Conservation (phyloP, 2,888 invertebrate genomes). For the Matsumyia berberina region DNA sequence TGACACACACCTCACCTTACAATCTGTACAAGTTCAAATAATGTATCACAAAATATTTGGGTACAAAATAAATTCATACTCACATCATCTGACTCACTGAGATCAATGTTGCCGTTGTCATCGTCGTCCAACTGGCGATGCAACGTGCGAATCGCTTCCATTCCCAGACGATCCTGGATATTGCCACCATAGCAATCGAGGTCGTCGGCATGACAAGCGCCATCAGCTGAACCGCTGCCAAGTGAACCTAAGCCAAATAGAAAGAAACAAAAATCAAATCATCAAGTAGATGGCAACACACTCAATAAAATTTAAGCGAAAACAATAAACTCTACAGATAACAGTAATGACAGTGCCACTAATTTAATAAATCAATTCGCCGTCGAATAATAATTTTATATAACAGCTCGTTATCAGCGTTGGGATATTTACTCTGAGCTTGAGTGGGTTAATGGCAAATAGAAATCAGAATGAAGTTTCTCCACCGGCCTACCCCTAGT, state of each 20-base stretch:
- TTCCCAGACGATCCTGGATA: conserved; percentile 92
- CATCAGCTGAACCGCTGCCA: conserved; percentile 82
- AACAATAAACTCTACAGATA: conserved; percentile 39
- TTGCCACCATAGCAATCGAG: conserved; percentile 89
- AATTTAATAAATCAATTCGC: conserved; percentile 45
- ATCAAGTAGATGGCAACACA: conserved; percentile 16
- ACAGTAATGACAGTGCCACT: conserved; percentile 25
- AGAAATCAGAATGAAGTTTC: conserved; percentile 13
- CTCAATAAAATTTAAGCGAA: conserved; percentile 8
- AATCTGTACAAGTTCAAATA: conserved; percentile 47
- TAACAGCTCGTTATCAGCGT: conserved; percentile 36
- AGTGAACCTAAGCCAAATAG: conserved; percentile 79
- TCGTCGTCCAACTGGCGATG: conserved; percentile 99
- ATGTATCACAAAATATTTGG: conserved; percentile 27
- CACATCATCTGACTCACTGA: conserved; percentile 98
- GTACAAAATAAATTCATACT: conserved; percentile 82
- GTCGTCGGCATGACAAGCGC: conserved; percentile 86
- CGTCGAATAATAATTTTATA: conserved; percentile 29
- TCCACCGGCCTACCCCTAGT: neutral
- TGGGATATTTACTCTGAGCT: conserved; percentile 7
- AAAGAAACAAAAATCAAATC: conserved; percentile 32
- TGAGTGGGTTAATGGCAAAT: conserved; percentile 19
- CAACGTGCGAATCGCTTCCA: conserved; percentile 96
- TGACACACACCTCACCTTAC: conserved; percentile 53
- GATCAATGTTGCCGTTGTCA: conserved; percentile 98